Evolutionary conservation across 2,113 vertebrate species (phyloP).

Genomic region (Muntiacus reevesi): DNA sequence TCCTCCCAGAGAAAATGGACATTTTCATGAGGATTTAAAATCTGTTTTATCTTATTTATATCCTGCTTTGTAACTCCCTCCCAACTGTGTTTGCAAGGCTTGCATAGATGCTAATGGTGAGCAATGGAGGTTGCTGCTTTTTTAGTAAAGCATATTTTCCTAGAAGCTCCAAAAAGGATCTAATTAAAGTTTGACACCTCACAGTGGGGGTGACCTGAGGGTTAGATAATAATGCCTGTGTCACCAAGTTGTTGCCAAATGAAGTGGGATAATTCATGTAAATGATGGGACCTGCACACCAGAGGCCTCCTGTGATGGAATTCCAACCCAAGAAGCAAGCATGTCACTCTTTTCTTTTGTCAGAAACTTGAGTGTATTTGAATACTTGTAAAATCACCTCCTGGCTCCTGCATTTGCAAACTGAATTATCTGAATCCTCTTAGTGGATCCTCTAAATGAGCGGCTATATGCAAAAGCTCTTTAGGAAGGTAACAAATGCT

Average conservation of each 20-base stretch:
- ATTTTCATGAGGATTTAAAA: not conserved
- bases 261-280: conserved; percentile 10
- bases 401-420: conserved; percentile 48
- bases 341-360: not conserved
- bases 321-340: not conserved
- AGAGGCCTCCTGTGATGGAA: not conserved
- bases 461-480: conserved; percentile 53
- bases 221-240: conserved; percentile 1
- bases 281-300: not conserved
- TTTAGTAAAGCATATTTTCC: not conserved
- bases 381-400: conserved; percentile 59
- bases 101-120: not conserved
- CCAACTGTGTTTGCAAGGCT: not conserved
- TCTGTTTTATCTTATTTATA: not conserved
- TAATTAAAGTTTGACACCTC: conserved; percentile 64
- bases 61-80: not conserved
- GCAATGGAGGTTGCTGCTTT: not conserved
- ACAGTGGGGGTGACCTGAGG: conserved; percentile 1
- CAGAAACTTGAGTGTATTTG: conserved; percentile 50
- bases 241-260: conserved; percentile 24
- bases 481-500: conserved; percentile 60
- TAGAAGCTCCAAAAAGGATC: conserved; percentile 40
- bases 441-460: conserved; percentile 35
- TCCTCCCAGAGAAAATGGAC: not conserved
- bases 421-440: conserved; percentile 54